Conservation (phyloP, 2,113 vertebrate genomes). For the Struthidea cinerea region DNA sequence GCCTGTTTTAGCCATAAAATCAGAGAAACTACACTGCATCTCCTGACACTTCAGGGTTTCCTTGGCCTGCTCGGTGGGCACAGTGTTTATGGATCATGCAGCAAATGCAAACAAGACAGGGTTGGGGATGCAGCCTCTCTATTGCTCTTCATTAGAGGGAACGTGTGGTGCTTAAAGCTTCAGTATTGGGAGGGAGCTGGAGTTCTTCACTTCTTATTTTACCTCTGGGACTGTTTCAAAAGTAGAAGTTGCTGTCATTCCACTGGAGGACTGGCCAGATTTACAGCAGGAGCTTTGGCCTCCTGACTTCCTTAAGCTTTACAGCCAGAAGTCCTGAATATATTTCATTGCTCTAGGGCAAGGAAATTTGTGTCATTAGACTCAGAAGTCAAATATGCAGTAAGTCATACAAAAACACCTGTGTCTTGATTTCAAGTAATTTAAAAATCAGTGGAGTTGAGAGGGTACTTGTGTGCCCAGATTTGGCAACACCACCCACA, state of each 20-base stretch:
- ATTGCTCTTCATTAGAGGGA: background rate
- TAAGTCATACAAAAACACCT: background rate
- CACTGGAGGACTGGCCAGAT: background rate
- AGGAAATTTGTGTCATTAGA: background rate
- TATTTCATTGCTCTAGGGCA: background rate
- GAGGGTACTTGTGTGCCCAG: background rate
- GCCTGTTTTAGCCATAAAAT: background rate
- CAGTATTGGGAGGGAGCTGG: background rate
- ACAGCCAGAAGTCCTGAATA: background rate
- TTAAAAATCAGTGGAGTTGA: background rate
- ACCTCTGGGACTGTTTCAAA: background rate
- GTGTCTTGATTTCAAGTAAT: background rate
- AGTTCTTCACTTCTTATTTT: background rate
- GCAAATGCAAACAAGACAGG: background rate
- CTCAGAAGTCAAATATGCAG: background rate
- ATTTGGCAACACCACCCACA: background rate
- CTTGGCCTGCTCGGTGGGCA: background rate
- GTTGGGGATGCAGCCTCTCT: background rate
- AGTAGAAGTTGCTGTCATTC: background rate
- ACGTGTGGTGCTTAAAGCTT: background rate
- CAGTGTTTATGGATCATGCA: background rate
- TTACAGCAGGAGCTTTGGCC: background rate
- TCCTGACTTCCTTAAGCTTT: conserved; percentile 10
- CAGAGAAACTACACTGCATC: background rate
- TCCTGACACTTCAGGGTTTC: background rate